A percentile compares a stretch with the other conserved stretches of the same genome.
These are phyloP conservation scores for Platyura marginata DNA, from an alignment of 1,140 invertebrate species.

Conservation along the genomic window DNA sequence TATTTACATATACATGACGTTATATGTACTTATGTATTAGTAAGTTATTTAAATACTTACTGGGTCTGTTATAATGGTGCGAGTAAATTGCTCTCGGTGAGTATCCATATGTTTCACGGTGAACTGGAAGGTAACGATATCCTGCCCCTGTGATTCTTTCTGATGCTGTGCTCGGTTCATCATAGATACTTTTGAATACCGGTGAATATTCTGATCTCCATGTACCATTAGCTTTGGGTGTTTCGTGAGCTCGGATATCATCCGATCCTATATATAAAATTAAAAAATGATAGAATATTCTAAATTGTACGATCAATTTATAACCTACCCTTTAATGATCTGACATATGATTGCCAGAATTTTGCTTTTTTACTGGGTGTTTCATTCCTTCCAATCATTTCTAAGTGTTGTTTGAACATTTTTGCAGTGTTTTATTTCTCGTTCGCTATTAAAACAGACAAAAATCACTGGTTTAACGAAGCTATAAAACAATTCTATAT, in stretches of 20 bases:
- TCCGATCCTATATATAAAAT: slow-evolving; percentile 65
- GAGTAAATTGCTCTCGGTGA: slow-evolving; percentile 69
- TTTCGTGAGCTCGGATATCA: slow-evolving; percentile 70
- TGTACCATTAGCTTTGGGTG: slow-evolving; percentile 12
- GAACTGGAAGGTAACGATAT: slow-evolving; percentile 74
- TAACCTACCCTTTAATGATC: slow-evolving; percentile 63
- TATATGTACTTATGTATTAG: too few relatives aligned
- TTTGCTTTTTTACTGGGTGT: slow-evolving; percentile 78
- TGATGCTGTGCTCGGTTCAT: slow-evolving; percentile 54
- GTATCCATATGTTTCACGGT: slow-evolving; percentile 73
- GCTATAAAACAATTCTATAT: too few relatives aligned
- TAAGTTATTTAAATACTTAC: slow-evolving; percentile 41
- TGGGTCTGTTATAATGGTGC: slow-evolving; percentile 70
- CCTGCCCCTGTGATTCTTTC: slow-evolving; percentile 68
- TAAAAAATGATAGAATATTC: slow-evolving; percentile 4
- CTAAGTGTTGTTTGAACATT: slow-evolving; percentile 77
- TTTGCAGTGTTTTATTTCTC: slow-evolving; percentile 44
- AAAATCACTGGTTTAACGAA: too few relatives aligned
- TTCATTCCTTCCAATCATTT: slow-evolving; percentile 82
- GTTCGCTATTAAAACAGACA: too few relatives aligned
- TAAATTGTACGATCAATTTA: slow-evolving; percentile 1
- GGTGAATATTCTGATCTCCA: slow-evolving; percentile 33
- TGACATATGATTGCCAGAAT: slow-evolving; percentile 82
- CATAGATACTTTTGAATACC: slow-evolving; percentile 61
- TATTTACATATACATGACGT: too few relatives aligned